Percentiles rank a stretch among this genome's conserved stretches.
phyloP scores from a whole-genome alignment of 2,113 vertebrate species.

The Mustela lutreola region DNA sequence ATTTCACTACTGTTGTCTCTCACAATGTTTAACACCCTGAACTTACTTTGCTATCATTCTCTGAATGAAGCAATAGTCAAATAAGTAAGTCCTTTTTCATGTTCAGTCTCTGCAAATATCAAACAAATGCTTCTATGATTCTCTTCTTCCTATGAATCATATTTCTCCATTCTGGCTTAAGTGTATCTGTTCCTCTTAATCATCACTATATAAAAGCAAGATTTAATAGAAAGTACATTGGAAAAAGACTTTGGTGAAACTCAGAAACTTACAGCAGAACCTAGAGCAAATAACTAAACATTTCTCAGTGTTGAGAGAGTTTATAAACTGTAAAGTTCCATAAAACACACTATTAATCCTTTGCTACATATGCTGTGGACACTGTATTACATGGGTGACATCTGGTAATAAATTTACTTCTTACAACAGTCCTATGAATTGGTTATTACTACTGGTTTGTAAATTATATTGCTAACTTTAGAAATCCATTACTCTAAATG shows the following conservation, averaged over 20 bases:
- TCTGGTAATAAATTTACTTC: not conserved
- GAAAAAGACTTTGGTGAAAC: not conserved
- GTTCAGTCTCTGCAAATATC: conserved; percentile 16
- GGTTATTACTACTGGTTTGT: not conserved
- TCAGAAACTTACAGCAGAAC: not conserved
- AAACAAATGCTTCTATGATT: not conserved
- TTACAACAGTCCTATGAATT: not conserved
- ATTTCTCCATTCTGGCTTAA: not conserved
- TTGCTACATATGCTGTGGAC: not conserved
- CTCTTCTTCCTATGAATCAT: not conserved
- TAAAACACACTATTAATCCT: not conserved
- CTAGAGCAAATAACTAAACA: not conserved
- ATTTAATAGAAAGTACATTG: not conserved
- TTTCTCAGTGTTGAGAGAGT: not conserved
- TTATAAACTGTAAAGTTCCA: not conserved
- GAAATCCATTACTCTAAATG: not conserved
- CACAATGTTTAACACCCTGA: not conserved
- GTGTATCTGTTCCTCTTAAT: not conserved
- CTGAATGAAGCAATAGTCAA: not conserved
- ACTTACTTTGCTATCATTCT: not conserved
- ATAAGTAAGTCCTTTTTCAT: not conserved
- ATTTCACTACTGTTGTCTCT: not conserved
- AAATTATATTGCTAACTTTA: not conserved
- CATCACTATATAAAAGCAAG: not conserved
- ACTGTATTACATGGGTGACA: not conserved